Base-by-base conservation (phyloP, 2,797 vertebrate species). In the Taeniopygia guttata region DNA sequence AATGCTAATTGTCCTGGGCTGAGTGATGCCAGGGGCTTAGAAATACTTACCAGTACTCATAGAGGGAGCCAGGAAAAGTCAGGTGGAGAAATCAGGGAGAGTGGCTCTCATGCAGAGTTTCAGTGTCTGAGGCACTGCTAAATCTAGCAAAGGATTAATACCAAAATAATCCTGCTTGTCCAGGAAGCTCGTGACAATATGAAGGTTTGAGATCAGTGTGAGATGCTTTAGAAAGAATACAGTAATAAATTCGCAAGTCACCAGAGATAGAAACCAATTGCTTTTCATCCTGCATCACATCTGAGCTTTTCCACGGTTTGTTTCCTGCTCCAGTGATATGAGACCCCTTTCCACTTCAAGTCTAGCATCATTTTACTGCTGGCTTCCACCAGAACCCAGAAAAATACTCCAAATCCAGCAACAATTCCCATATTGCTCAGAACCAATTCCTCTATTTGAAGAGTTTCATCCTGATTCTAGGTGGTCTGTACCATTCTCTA, bases 111-210 rank as follows among this genome's bases (percentile, higher is more conserved):
- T 60, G 60, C 2, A 2, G 79, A 73, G 67, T 76, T 83, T 67
- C 59, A 75, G 64, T 15, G 1, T 84, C 81, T 58, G 72, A 90
- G 63, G 67, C 69, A 32, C 79, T 25, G 85, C 84, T 93, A 86
- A 90, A 86, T 86, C 87, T 87, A 87, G 74, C 2, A 0, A 16
- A 79, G 89, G 82, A 93, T 94, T 95, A 94, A 68, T 88, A 84
- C 76, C 74, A 60, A 89, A 93, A 88, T 96, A 93, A 93, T 95
- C 89, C 89, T 92, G 43, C 84, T 91, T 86, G 92, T 92, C 69
- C 87, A 73, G 92, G 89, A 86, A 91, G 60, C 83, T 63, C 2
- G 1, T 91, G 95, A 94, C 93, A 84, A 29, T 70, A 1, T 34
- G 74, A 58, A 70, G 63, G 43, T 63, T 91, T 94, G 74, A 84